Conservation (phyloP, 2,113 vertebrate species). For the Megaleporinus macrocephalus region DNA sequence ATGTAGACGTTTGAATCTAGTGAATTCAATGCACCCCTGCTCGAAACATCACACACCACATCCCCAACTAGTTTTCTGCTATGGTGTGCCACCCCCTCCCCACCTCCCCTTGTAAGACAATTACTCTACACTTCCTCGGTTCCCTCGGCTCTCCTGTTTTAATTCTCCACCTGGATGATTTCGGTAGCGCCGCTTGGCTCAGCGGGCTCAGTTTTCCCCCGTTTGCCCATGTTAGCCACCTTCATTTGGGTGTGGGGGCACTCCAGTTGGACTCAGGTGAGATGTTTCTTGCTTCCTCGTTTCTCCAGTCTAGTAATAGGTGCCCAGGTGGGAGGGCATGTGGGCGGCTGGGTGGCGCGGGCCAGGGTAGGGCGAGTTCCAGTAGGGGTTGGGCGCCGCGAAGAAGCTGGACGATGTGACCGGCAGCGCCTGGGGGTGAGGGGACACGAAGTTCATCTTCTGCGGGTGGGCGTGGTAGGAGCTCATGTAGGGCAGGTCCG, state of each 20-base stretch:
- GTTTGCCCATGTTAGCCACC: conserved; percentile 16
- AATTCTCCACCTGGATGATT: neutral
- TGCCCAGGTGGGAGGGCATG: conserved; percentile 88
- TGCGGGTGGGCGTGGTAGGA: conserved; percentile 87
- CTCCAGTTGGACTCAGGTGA: conserved; percentile 33
- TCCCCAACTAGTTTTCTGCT: neutral
- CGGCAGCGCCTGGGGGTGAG: conserved; percentile 82
- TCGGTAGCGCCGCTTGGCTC: neutral
- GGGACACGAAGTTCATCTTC: conserved; percentile 90
- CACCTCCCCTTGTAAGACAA: neutral
- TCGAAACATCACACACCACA: neutral
- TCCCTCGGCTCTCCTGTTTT: conserved; percentile 7
- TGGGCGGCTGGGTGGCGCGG: conserved; percentile 85
- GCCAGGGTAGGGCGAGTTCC: conserved; percentile 89
- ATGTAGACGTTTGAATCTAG: neutral
- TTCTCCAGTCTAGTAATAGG: conserved; percentile 80
- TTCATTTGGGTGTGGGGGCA: neutral
- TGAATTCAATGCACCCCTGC: neutral
- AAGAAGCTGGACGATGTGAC: conserved; percentile 88
- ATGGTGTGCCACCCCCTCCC: neutral
- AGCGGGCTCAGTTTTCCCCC: neutral
- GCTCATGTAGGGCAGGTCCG: conserved; percentile 88
- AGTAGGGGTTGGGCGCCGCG: conserved; percentile 83
- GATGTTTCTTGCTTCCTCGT: conserved; percentile 4
- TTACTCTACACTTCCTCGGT: neutral